phyloP scores from a whole-genome alignment of 2,888 invertebrate genomes.

The Xestoiulus laeticollis region DNA sequence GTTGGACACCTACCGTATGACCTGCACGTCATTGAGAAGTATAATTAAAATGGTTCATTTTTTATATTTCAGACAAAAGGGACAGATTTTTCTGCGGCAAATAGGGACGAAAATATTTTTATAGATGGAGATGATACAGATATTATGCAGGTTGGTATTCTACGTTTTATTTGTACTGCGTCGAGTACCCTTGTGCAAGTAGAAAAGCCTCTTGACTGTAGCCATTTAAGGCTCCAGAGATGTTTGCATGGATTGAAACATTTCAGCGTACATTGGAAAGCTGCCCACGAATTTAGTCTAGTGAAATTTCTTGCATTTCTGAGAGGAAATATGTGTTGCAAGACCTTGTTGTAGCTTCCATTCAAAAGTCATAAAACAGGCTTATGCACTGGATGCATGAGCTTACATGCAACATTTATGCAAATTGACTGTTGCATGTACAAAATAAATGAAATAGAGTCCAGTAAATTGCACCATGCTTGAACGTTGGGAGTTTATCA shows the following conservation, averaged over 20 bases:
- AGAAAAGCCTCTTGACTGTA: background rate
- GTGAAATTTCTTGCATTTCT: background rate
- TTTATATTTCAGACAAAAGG: background rate
- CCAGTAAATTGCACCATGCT: background rate
- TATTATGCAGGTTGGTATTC: background rate
- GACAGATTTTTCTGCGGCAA: constrained; percentile 16
- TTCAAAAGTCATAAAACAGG: background rate
- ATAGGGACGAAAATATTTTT: constrained; percentile 26
- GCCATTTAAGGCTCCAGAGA: no score
- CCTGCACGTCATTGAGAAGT: no score
- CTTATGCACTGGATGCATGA: background rate
- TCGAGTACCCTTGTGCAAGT: background rate
- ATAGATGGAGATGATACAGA: background rate
- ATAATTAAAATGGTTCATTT: background rate
- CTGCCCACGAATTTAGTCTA: background rate
- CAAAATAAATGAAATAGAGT: background rate
- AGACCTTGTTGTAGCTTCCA: background rate
- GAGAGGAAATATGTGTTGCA: background rate
- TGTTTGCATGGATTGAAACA: background rate
- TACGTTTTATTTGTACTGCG: background rate
- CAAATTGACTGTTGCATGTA: constrained; percentile 8
- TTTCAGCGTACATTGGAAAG: background rate
- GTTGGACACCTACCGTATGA: no score
- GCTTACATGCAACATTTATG: background rate
- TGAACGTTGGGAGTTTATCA: background rate